A percentile compares a stretch with the other conserved stretches of the same genome.
These are phyloP conservation scores for Syngnathus scovelli DNA, from an alignment of 2,113 vertebrate genomes.

Conservation along the genomic window DNA sequence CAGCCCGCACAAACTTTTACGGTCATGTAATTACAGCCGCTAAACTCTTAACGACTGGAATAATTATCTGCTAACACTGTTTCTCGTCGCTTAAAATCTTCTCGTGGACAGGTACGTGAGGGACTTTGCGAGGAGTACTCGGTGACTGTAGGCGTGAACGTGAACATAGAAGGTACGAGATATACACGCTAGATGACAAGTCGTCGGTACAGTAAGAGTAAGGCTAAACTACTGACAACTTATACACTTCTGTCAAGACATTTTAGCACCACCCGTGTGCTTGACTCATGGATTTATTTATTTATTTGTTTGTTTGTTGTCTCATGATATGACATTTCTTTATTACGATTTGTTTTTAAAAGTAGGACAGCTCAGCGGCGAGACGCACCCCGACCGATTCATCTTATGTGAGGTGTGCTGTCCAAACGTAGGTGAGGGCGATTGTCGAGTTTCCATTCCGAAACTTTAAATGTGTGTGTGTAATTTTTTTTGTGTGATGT, in stretches of 20 bases:
- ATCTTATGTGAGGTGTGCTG: constrained; percentile 3
- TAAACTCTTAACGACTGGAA: neutral
- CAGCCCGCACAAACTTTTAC: neutral
- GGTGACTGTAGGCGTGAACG: constrained; percentile 19
- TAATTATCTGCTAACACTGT: constrained; percentile 2
- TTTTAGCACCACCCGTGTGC: constrained; percentile 9
- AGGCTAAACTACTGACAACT: neutral
- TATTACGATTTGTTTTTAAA: constrained; percentile 1
- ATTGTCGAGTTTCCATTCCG: constrained; percentile 6
- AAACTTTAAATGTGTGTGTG: constrained; percentile 13
- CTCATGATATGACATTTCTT: constrained; percentile 15
- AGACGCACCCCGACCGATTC: neutral
- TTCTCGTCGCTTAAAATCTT: neutral
- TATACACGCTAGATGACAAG: neutral
- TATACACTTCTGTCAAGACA: neutral
- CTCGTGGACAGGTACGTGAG: constrained; percentile 7
- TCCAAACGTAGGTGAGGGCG: neutral
- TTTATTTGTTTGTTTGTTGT: constrained; percentile 47
- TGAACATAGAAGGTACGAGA: constrained; percentile 28
- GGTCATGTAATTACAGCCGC: neutral
- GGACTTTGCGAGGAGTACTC: constrained; percentile 10
- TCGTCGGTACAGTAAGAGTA: neutral
- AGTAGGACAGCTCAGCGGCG: constrained; percentile 2
- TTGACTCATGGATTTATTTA: constrained; percentile 32
- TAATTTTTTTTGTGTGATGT: constrained; percentile 31